These are phyloP conservation scores for Lepilemur septentrionalis DNA, from an alignment of 2,797 vertebrate genomes.

Conservation along the genomic window DNA sequence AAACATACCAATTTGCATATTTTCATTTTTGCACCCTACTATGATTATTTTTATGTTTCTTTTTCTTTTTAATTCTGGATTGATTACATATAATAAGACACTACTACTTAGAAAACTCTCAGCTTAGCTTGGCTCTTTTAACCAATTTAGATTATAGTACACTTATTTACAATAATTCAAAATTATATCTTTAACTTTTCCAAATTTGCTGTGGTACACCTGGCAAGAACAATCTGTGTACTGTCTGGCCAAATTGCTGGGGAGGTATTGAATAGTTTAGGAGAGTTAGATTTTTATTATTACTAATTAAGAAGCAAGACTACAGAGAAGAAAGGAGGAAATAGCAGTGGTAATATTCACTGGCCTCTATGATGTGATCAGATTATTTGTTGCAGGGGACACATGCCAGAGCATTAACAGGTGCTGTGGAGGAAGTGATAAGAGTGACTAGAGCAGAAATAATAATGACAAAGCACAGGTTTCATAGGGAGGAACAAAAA, in stretches of 20 bases:
- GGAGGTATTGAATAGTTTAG: neutral
- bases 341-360: neutral
- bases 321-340: neutral
- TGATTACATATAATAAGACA: neutral
- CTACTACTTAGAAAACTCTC: neutral
- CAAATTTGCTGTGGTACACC: neutral
- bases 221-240: neutral
- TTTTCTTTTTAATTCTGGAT: neutral
- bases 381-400: neutral
- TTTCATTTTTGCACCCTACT: neutral
- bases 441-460: neutral
- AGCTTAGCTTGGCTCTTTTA: neutral
- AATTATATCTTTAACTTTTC: neutral
- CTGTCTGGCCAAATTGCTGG: neutral
- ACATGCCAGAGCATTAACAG: neutral
- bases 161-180: neutral
- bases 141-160: neutral
- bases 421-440: neutral
- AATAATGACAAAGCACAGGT: neutral
- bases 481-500: neutral
- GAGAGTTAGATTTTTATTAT: neutral
- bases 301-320: neutral
- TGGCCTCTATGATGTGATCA: neutral
- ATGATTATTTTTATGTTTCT: neutral
- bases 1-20: neutral